phyloP scores from a whole-genome alignment of 2,797 vertebrate genomes.

The Sitta carolinensis region DNA sequence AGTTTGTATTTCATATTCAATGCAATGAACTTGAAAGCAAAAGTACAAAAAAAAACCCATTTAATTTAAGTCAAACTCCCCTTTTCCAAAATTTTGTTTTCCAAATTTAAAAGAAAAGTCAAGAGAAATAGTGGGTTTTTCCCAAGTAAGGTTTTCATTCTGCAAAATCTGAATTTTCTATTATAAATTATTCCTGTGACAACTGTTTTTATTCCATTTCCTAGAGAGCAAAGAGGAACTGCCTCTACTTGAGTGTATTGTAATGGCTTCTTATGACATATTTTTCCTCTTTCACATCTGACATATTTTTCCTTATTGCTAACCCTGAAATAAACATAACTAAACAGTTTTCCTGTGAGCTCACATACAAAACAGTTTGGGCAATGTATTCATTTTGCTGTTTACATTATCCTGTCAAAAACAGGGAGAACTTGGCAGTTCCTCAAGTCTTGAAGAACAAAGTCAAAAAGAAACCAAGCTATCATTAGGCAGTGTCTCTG shows the following conservation, averaged over 20 bases:
- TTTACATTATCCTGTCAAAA: conserved; percentile 39
- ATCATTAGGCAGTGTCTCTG: neutral
- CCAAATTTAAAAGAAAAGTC: neutral
- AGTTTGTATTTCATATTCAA: neutral
- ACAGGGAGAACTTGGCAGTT: neutral
- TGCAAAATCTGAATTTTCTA: neutral
- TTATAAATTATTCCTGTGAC: neutral
- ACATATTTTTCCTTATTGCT: conserved; percentile 44
- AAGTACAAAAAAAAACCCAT: accelerated
- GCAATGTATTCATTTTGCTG: neutral
- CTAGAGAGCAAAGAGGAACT: neutral
- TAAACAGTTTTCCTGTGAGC: conserved; percentile 40
- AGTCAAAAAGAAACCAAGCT: neutral
- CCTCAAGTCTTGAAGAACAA: neutral
- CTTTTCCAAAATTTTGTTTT: neutral
- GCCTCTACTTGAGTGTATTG: neutral
- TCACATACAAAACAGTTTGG: neutral
- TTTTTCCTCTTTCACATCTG: neutral
- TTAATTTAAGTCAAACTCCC: neutral
- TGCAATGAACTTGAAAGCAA: neutral
- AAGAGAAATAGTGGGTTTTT: neutral
- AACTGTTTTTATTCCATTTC: neutral
- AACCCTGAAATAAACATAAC: conserved; percentile 5
- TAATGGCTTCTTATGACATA: neutral
- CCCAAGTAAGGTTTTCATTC: neutral